Evolutionary conservation across 2,888 invertebrate species (phyloP), one percentile per base, ranked within the genome.

Genomic region (Apamea sordens): DNA sequence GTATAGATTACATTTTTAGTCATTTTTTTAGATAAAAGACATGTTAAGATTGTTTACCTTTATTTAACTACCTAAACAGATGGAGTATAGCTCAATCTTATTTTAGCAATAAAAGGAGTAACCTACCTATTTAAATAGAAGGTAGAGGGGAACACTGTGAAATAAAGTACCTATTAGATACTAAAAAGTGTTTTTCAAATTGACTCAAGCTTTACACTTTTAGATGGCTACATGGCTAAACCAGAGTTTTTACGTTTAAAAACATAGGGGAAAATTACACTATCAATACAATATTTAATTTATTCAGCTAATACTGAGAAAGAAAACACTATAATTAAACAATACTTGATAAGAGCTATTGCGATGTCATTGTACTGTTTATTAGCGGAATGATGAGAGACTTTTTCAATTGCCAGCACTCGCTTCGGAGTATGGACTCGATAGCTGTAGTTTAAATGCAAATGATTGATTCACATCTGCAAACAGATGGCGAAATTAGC

Each of bases 391-490:
- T 80, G 77, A 84, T 72, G 83, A 64, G 81, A 83, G 78, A 79
- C 53, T 81, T 83, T 84, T 88, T 82, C 88, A 89, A 89, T 89
- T 88, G 84, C 69, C 63, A 77, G 71, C 75, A 77, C 65, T 79
- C 59, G 11, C 41, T 74, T 61, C 68, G 63, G 64, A 77, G 71
- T 81, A 77, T 80, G 76, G 67, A 83, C 82, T 86, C 80, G 82
- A 89, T 89, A 80, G 80, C 86, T 72, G 67, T 73, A 79, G 73
- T 79, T 86, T 82, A 85, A 86, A 89, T 85, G 82, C 86, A 84
- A 86, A 89, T 86, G 87, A 88, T 89, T 89, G 90, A 84, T 84
- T 81, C 83, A 76, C 87, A 87, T 87, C 82, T 82, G 85, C 82
- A 80, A 67, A 77, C 85, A 84, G 82, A 89, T 88, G 89, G 89